Base-by-base conservation (phyloP, 1,140 invertebrate genomes). In the Drosophila sechellia region DNA sequence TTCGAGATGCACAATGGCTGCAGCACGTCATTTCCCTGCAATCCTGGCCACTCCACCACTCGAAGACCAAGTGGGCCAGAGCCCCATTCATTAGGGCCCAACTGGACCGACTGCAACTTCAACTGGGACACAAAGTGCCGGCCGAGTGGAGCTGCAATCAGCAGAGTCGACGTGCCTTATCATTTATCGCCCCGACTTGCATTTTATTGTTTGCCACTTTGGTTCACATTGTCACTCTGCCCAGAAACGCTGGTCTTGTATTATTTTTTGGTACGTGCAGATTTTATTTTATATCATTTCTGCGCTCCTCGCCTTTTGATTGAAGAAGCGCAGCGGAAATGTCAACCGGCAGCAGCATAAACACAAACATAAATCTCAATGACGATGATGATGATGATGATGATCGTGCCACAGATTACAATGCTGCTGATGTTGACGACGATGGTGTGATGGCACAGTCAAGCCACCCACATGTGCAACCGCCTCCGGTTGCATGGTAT, bases 341-440 rank as follows among this genome's bases (percentile, higher is more conserved):
- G 83, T 86, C 83, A 89, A 60, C 57, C 71, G 55, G 60, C 71
- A 58, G 65, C 83, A 87, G 79, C 83, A 83, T 77, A 89, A 86
- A 77, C 69, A 87, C 58, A 86, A 79, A 69, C 83, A 86, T 89
- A 86, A 86, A 87, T 86, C 83, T 86, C 76, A 86, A 86, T 86
- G 77, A 78, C 69, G 58, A 63, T 71, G 58, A 63, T 71, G 58
- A 86, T 86, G 77, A 78, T 57, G 58, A 63, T 71, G 58, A 61
- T 65, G 64, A 77, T 77, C 58, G 83, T 63, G 55, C 66, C 58
- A 52, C 75, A 68, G 77, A 70, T 70, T 69, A 69, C 77, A 71
- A 66, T 79, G 61, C 39, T 53, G 54, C 27, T 43, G 42, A 52
- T 57, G 20, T 53, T 46, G 45, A 61, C 54, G 39, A 59, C 49